These are phyloP conservation scores for Campoplex nolae DNA, from an alignment of 2,888 invertebrate genomes.

Conservation along the genomic window DNA sequence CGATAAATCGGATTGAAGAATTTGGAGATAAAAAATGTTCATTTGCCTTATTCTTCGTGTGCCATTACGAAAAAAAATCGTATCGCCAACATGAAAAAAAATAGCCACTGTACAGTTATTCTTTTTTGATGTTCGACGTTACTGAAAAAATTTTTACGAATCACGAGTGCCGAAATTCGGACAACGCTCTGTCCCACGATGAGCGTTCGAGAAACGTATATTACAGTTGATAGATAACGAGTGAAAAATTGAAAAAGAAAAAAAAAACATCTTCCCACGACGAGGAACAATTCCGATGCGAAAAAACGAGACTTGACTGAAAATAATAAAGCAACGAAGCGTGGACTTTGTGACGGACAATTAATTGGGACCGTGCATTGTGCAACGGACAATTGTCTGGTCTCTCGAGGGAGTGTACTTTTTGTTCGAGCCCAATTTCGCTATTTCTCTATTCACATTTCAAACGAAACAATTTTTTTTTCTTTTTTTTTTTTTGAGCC, in stretches of 20 bases:
- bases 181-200: constrained; percentile 30
- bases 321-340: constrained; percentile 66
- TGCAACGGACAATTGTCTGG: constrained; percentile 70
- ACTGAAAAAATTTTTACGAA: constrained; percentile 14
- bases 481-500: no score
- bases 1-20: constrained; percentile 51
- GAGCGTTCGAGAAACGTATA: neutral
- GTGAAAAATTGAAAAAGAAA: neutral
- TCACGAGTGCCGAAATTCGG: constrained; percentile 12
- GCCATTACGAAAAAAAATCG: neutral
- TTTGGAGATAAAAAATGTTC: constrained; percentile 20
- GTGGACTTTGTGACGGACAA: constrained; percentile 70
- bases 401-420: constrained; percentile 35
- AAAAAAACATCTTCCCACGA: constrained; percentile 33
- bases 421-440: constrained; percentile 58
- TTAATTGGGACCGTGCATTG: constrained; percentile 72
- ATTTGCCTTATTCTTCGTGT: neutral
- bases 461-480: neutral
- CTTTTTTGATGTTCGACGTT: constrained; percentile 10
- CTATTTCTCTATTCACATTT: neutral
- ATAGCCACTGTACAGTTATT: constrained; percentile 62
- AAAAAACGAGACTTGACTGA: constrained; percentile 55
- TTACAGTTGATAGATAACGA: neutral
- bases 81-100: constrained; percentile 2
- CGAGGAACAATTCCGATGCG: constrained; percentile 59